Evolutionary conservation across 1,140 invertebrate genomes (phyloP).

Genomic region (Drosophila asahinai): DNA sequence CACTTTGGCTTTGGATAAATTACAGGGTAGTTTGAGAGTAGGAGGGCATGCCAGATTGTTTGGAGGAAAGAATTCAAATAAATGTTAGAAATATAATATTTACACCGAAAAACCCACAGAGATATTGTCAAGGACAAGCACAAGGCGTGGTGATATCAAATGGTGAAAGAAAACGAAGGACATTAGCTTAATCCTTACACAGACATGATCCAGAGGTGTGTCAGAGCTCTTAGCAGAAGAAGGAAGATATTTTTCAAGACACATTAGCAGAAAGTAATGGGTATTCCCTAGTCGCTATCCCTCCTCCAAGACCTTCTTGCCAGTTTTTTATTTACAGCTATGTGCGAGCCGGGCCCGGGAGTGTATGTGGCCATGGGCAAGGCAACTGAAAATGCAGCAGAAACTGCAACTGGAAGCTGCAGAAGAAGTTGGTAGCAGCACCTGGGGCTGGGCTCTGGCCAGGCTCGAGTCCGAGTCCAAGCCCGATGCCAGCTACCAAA

Average conservation of each 20-base stretch:
- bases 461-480: constrained; percentile 6
- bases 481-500: constrained; percentile 57
- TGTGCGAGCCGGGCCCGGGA: constrained; percentile 37
- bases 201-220: too few species aligned
- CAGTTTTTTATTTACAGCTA: constrained; percentile 75
- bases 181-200: neutral
- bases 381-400: constrained; percentile 52
- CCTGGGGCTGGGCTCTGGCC: constrained; percentile 35
- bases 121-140: too few species aligned
- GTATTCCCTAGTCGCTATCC: neutral
- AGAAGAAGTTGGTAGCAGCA: constrained; percentile 41
- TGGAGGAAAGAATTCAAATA: too few species aligned
- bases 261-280: neutral
- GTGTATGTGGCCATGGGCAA: constrained; percentile 71
- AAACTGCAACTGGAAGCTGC: constrained; percentile 54
- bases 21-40: neutral
- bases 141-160: neutral
- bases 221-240: too few species aligned
- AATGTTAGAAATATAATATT: too few species aligned
- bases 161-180: neutral
- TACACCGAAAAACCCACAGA: too few species aligned
- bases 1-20: constrained; percentile 53
- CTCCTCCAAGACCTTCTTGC: neutral
- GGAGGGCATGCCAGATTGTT: neutral
- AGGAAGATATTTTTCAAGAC: neutral